These are phyloP conservation scores for Platerodrilus igneus DNA, from an alignment of 2,888 invertebrate genomes.

Conservation along the genomic window DNA sequence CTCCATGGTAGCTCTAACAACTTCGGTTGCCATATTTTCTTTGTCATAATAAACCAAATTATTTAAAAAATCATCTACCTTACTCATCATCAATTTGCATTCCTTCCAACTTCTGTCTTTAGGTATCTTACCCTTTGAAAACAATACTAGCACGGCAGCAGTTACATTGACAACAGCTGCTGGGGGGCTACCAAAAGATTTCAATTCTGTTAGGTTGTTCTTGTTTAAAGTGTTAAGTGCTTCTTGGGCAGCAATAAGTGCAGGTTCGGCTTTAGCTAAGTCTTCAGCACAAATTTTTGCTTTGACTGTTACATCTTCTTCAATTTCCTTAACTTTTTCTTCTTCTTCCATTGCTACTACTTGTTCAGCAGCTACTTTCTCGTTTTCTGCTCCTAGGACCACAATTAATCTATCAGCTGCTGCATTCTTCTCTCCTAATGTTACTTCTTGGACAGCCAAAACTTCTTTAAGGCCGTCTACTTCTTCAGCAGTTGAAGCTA, in stretches of 20 bases:
- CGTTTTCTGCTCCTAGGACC: constrained; percentile 84
- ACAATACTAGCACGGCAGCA: constrained; percentile 83
- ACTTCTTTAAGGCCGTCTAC: constrained; percentile 77
- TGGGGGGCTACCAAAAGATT: constrained; percentile 89
- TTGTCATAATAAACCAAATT: constrained; percentile 85
- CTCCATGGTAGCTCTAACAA: constrained; percentile 70
- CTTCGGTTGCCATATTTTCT: constrained; percentile 85
- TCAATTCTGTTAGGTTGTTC: constrained; percentile 88
- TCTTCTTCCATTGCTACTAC: constrained; percentile 79
- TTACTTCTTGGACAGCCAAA: constrained; percentile 59
- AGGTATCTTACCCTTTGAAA: constrained; percentile 76
- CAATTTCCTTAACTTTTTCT: constrained; percentile 82
- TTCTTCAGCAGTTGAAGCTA: constrained; percentile 81
- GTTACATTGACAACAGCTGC: constrained; percentile 82
- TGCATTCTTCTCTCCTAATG: constrained; percentile 81
- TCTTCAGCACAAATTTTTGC: constrained; percentile 85
- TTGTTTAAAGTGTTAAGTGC: constrained; percentile 91
- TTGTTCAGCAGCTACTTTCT: constrained; percentile 85
- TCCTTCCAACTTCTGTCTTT: constrained; percentile 92
- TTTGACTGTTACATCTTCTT: constrained; percentile 80
- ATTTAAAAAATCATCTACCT: constrained; percentile 81
- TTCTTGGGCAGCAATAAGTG: constrained; percentile 80
- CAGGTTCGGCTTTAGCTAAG: constrained; percentile 87
- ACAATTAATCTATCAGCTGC: constrained; percentile 84
- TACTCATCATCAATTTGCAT: constrained; percentile 85